Percentiles rank a stretch among this genome's conserved stretches.
phyloP scores from a whole-genome alignment of 2,888 invertebrate genomes.

The Elgonia sp. region DNA sequence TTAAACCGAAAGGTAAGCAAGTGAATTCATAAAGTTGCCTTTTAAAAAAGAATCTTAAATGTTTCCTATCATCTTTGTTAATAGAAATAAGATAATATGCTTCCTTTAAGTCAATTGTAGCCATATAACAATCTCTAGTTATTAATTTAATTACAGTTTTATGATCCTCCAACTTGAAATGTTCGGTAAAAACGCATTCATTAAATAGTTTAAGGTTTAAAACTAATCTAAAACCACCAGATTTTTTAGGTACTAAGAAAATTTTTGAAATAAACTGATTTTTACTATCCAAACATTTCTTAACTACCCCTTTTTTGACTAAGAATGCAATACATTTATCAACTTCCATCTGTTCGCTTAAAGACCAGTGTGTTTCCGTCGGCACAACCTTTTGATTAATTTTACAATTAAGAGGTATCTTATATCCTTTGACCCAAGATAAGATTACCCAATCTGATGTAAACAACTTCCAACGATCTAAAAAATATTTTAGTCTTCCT shows the following conservation, averaged over 20 bases:
- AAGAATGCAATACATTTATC: not conserved
- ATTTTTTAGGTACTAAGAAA: constrained; percentile 56
- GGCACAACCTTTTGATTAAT: constrained; percentile 10
- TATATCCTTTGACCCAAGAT: constrained; percentile 34
- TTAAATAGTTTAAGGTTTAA: constrained; percentile 66
- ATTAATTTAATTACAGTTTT: constrained; percentile 52
- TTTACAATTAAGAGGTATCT: constrained; percentile 6
- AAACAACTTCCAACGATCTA: not conserved
- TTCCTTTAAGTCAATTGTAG: constrained; percentile 58
- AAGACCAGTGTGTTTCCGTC: constrained; percentile 6
- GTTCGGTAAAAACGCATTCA: constrained; percentile 41
- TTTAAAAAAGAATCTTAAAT: no score
- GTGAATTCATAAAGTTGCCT: no score
- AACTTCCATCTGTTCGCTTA: not conserved
- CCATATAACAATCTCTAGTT: constrained; percentile 45
- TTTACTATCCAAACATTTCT: not conserved
- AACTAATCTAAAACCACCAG: constrained; percentile 56
- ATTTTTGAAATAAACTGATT: constrained; percentile 60
- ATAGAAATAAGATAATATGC: constrained; percentile 62
- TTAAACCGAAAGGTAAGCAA: no score
- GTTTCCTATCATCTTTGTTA: no score
- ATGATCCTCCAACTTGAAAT: constrained; percentile 71
- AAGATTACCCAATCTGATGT: constrained; percentile 34
- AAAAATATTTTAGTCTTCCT: constrained; percentile 6
- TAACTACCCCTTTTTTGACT: constrained; percentile 53